Conservation (phyloP, 2,113 vertebrate genomes). For the Mungos mungo region DNA sequence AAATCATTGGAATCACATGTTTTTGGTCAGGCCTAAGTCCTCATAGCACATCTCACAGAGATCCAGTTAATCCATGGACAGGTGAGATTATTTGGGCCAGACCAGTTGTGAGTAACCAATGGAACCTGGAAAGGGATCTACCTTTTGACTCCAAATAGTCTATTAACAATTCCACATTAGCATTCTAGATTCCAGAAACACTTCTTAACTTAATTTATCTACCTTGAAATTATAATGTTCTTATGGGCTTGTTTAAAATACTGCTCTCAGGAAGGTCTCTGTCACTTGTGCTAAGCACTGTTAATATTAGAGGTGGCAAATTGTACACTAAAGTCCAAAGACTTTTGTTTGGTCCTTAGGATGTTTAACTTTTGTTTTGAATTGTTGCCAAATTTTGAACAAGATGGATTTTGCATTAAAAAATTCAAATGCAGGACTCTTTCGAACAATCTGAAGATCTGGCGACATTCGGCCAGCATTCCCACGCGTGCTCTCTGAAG, state of each 20-base stretch:
- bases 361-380: neutral
- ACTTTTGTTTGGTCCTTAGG: neutral
- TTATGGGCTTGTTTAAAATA: neutral
- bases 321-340: neutral
- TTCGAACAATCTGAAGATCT: neutral
- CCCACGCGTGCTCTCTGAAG: neutral
- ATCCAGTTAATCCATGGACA: slow-evolving; percentile 59
- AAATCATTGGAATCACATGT: slow-evolving; percentile 38
- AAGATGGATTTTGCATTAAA: neutral
- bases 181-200: slow-evolving; percentile 1
- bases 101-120: slow-evolving; percentile 13
- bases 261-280: neutral
- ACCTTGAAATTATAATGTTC: neutral
- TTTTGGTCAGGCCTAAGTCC: slow-evolving; percentile 27
- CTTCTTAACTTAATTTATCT: neutral
- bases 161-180: neutral
- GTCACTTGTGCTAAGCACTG: neutral
- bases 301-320: neutral
- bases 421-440: neutral
- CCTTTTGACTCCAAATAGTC: slow-evolving; percentile 9
- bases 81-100: slow-evolving; percentile 61
- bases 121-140: slow-evolving; percentile 35
- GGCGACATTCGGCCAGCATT: neutral
- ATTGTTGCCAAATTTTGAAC: neutral
- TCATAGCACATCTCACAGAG: neutral